Base-by-base conservation (phyloP, 2,888 invertebrate species). In the Pseudolycoriella hygida region DNA sequence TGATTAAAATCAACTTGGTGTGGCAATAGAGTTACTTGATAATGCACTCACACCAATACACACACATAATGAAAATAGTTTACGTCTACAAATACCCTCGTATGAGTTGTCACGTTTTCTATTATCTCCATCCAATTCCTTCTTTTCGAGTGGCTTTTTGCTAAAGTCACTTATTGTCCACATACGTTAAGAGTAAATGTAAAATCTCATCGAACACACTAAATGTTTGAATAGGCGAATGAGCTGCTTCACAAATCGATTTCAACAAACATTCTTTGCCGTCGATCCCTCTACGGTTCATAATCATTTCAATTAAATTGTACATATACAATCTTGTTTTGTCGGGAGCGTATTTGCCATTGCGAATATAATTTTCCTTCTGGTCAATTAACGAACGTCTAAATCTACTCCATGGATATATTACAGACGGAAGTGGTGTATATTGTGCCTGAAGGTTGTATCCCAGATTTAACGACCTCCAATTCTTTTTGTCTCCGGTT, bases 231-330 rank as follows among this genome's bases (percentile, higher is more conserved):
- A 44, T 40, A 1, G 55, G 54, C 44, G 59, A 60, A 46, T 64
- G 61, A 2, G 69, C 67, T 1, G 70, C 68, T 43, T 67, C 65
- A 53, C 71, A 71, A 42, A 71, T 61, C 2, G 70, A 66, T 43
- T 67, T 69, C 32, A 69, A 54, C 2, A 71, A 62, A 54, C 71
- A 71, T 20, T 66, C 61, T 48, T 60, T 62, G 1, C 72, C 72
- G 48, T 62, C 54, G 37, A 56, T 56, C n/a, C 59, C 60, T 31
- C 59, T 58, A 32, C 64, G 6, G n/a, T 40, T 39, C 18, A 40
- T 5, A 8, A 44, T 39, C 8, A 40, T 17, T 44, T 40, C 40
- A 11, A 44, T 12, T 6, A 40, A 39, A 1, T 20, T 18, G 30
- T 44, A 44, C n/a, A 44, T 14, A 17, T 40, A 39, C 18, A 30